A percentile compares a stretch with the other conserved stretches of the same genome.
Conservation (phyloP, 2,797 vertebrate genomes). For the Etheostoma nigrum region DNA sequence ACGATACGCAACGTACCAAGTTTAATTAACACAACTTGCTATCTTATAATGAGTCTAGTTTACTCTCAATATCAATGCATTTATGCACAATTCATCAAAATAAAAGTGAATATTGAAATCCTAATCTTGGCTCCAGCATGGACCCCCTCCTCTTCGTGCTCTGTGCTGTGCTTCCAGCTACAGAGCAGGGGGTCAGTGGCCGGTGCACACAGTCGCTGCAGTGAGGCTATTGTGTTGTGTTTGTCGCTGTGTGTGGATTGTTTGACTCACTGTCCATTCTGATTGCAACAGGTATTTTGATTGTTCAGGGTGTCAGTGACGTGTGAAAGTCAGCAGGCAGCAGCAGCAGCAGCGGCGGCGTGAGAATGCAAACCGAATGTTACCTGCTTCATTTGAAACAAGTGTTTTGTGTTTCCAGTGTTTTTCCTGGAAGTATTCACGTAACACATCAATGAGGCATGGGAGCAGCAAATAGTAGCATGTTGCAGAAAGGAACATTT, state of each 20-base stretch:
- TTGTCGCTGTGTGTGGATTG: conserved; percentile 42
- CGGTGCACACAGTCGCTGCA: conserved; percentile 15
- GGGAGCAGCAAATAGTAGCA: too few species aligned
- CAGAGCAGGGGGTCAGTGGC: conserved; percentile 31
- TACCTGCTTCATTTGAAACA: too few species aligned
- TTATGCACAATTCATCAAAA: too few species aligned
- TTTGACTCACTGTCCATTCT: conserved; percentile 54
- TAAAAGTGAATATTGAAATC: too few species aligned
- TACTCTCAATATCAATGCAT: too few species aligned
- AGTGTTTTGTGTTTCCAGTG: neutral
- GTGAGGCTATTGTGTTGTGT: conserved; percentile 51
- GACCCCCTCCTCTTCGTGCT: neutral
- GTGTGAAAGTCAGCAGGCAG: conserved; percentile 56
- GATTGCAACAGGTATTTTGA: conserved; percentile 65
- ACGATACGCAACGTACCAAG: too few species aligned
- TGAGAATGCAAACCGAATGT: conserved; percentile 50
- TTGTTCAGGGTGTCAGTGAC: conserved; percentile 60
- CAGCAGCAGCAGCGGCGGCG: conserved; percentile 50
- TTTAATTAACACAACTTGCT: too few species aligned
- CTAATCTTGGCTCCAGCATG: too few species aligned
- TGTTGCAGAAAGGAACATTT: neutral
- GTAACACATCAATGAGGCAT: too few species aligned
- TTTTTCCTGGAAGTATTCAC: neutral
- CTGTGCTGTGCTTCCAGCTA: conserved; percentile 8
- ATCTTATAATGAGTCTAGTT: too few species aligned